Base-by-base conservation (phyloP, 2,113 vertebrate species). In the Perccottus glenii region DNA sequence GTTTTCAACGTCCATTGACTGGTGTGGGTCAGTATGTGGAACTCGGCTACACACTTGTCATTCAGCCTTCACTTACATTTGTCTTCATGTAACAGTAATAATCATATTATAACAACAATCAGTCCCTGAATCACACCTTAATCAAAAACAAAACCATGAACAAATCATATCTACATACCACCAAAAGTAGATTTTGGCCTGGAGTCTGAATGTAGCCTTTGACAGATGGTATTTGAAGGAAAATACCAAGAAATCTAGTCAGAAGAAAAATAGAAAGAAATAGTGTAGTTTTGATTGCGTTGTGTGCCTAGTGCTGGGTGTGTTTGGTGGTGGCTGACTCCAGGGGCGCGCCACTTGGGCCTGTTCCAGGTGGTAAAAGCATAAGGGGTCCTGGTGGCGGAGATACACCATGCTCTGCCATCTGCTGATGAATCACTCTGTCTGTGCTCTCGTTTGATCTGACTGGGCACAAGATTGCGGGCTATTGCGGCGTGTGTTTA, bases 381-480 rank as follows among this genome's bases (percentile, higher is more conserved):
- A 90, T 82, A 87, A 87, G 83, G 77, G 85, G 52, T 87, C 75
- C 80, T 88, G 88, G 85, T 86, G 84, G 86, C 47, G 9, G 76
- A 74, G 83, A 79, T 70, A 81, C 60, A 79, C 60, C 70, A 81
- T 77, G 78, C 75, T 76, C 67, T 33, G 86, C 87, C 88, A 89
- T 91, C 90, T 91, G 88, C 69, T 80, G 78, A 87, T 90, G 86
- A 91, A 81, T 91, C 90, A 90, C 82, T 58, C 58, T 11, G 68
- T 86, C 65, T 70, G 75, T 70, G 67, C 67, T 78, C 72, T 56
- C 61, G 70, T 82, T 74, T 75, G 66, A 77, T 73, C 70, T 67
- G 74, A 80, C 70, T 84, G 75, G 69, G 81, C 66, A 72, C 1
- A 19, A 72, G 72, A 70, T 64, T 46, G 40, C 62, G 53, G 46